phyloP scores from a whole-genome alignment of 2,888 invertebrate genomes.

The Odontocolon sp. region DNA sequence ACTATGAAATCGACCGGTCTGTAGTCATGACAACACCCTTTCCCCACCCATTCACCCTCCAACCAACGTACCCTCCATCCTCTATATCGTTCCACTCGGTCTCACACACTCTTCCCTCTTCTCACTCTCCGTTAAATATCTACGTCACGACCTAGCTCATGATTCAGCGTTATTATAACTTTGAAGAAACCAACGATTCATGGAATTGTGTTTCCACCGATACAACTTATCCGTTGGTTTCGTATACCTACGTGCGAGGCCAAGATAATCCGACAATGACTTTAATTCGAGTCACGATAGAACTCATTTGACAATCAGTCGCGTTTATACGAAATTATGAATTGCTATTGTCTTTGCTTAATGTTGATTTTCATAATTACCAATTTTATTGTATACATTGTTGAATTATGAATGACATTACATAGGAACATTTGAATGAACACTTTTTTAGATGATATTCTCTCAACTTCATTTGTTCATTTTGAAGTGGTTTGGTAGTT shows the following conservation, averaged over 20 bases:
- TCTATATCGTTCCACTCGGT: neutral
- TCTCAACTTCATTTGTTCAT: too few relatives aligned
- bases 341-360: neutral
- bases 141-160: constrained; percentile 44
- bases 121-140: neutral
- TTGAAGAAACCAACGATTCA: neutral
- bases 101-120: constrained; percentile 13
- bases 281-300: constrained; percentile 22
- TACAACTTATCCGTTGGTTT: neutral
- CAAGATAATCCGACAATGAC: constrained; percentile 36
- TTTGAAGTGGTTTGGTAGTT: constrained; percentile 9
- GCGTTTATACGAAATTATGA: neutral
- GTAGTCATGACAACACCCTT: constrained; percentile 72
- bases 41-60: constrained; percentile 59
- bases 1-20: constrained; percentile 74
- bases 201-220: constrained; percentile 17
- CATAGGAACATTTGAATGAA: too few relatives aligned
- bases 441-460: too few relatives aligned
- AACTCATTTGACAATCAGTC: neutral
- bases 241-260: constrained; percentile 17
- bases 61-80: neutral
- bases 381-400: neutral
- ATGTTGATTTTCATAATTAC: neutral
- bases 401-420: too few relatives aligned
- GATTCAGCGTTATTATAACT: constrained; percentile 30